Base-by-base conservation (phyloP, 2,113 vertebrate genomes). In the Bostrychus sinensis region DNA sequence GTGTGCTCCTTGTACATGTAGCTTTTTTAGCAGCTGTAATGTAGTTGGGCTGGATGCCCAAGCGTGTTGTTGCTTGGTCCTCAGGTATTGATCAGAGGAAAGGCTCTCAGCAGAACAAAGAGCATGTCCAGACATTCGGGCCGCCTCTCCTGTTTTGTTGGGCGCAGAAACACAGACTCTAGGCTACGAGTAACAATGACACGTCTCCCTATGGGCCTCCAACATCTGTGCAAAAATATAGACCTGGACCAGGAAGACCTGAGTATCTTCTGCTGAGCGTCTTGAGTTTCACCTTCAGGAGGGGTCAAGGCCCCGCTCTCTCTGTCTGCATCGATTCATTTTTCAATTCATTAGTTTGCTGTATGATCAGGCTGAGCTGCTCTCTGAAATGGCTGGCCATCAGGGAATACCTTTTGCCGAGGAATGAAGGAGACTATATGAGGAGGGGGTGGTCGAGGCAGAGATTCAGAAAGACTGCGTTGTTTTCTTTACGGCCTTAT, bases 291-390 rank as follows among this genome's bases (percentile, higher is more conserved):
- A 90, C 88, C 91, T 92, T 92, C 88, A 86, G 87, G 82, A 89
- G 84, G 86, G 89, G 86, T 91, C 89, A 82, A 84, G 86, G 84
- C 85, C 83, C 82, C 54, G 77, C 86, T 86, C 89, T 85, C 84
- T 85, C 87, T 77, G 81, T 86, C 89, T 75, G 77, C 88, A 91
- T 90, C 77, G 86, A 92, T 91, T 91, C 86, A 88, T 91, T 89
- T 91, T 91, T 91, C 90, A 91, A 91, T 91, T 92, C 89, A 91
- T 93, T 92, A 88, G 83, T 85, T 88, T 86, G 86, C 86, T 61
- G 86, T 91, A 89, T 90, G 86, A 91, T 92, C 89, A 79, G 86
- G 75, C 81, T 74, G 89, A 89, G 88, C 85, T 85, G 82, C 84
- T 89, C 85, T 72, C 81, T 89, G 82, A 89, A 89, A 91, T 81